Evolutionary conservation across 2,888 invertebrate genomes (phyloP), one percentile per base, ranked within the genome.

Genomic region (Apodemia hepburni): DNA sequence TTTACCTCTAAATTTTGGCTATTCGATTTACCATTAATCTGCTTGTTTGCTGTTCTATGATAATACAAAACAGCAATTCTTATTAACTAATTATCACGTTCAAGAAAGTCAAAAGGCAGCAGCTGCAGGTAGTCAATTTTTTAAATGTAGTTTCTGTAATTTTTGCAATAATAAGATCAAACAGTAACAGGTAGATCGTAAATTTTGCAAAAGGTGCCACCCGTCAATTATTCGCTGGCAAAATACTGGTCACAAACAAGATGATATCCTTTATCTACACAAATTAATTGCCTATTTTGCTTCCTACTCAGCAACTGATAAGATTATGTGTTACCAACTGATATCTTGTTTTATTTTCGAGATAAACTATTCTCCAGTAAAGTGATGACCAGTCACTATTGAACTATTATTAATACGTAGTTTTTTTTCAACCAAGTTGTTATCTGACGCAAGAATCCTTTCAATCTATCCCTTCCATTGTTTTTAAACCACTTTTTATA

Each of bases 401-500:
- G 78, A 84, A 81, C 84, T 83, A 88, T 89, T 90, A 90, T 89
- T 89, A 89, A 87, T 85, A 88, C 79, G 82, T 82, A 85, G 80
- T 78, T 83, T 82, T 80, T 84, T 82, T 80, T 77, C 75, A 81
- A 79, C 77, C 74, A 68, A 68, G 78, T 82, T 73, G 78, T 87
- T 91, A 90, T 90, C 90, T 84, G 76, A 79, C 81, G 70, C 76
- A 70, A 72, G 85, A 85, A 90, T 88, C 90, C 91, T 88, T 89
- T 89, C 88, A 84, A 88, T 87, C 86, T 83, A 81, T 85, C 85
- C 82, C 79, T 82, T 82, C 88, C 85, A 89, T 91, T 91, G 91
- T 91, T 91, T 91, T 89, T 91, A 81, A 80, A 76, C 75, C 82
- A 79, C 82, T 89, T 88, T 85, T 91, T 90, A 80, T 87, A 77